Conservation (phyloP, 1,140 invertebrate species). For the Cydia amplana region DNA sequence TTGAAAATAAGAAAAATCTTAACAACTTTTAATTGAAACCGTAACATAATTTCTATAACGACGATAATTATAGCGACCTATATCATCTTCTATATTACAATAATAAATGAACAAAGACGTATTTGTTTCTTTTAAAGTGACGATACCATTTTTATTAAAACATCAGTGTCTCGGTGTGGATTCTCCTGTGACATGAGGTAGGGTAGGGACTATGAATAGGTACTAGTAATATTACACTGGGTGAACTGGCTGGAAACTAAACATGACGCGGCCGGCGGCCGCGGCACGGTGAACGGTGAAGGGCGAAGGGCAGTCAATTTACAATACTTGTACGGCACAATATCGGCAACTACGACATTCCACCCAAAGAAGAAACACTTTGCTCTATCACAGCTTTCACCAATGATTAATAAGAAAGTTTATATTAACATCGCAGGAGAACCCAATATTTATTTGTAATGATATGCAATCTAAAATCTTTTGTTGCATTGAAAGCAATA, state of each 20-base stretch:
- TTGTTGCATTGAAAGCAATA: slow-evolving; percentile 51
- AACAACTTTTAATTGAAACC: slow-evolving; percentile 56
- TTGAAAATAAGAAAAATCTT: slow-evolving; percentile 51
- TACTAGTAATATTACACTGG: not conserved
- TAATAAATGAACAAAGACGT: slow-evolving; percentile 32
- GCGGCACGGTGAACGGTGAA: not conserved
- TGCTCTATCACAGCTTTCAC: not conserved
- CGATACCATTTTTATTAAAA: slow-evolving; percentile 20
- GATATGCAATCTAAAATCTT: slow-evolving; percentile 55
- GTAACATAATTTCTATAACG: slow-evolving; percentile 56
- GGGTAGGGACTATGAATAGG: not conserved
- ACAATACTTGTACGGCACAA: not conserved
- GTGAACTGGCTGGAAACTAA: not conserved
- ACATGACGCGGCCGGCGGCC: not conserved
- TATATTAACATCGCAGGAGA: slow-evolving; percentile 27
- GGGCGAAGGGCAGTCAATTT: too few species aligned
- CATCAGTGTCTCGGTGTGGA: not conserved
- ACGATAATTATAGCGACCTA: slow-evolving; percentile 45
- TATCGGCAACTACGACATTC: not conserved
- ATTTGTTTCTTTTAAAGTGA: slow-evolving; percentile 5
- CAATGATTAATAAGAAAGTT: not conserved
- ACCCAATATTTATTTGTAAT: slow-evolving; percentile 39
- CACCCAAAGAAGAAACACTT: not conserved
- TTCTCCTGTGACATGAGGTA: slow-evolving; percentile 17
- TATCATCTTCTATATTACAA: slow-evolving; percentile 40